A percentile compares a stretch with the other conserved stretches of the same genome.
Conservation (phyloP, 2,113 vertebrate genomes). For the Hyla sarda region DNA sequence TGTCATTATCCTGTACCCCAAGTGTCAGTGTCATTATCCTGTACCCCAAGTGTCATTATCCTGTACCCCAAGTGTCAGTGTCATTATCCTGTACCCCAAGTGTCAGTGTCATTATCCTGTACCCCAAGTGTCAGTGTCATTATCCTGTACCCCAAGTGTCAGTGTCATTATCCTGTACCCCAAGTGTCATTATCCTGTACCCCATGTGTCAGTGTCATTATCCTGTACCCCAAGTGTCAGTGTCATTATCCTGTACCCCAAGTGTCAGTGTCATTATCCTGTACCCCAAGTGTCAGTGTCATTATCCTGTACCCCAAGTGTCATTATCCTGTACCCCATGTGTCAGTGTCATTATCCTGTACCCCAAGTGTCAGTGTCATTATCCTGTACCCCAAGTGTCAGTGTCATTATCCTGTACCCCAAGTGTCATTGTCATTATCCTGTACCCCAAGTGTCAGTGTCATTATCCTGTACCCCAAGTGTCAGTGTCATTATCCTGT, state of each 20-base stretch:
- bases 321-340: neutral
- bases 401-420: neutral
- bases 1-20: neutral
- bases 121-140: neutral
- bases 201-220: neutral
- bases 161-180: neutral
- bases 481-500: neutral
- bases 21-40: neutral
- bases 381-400: neutral
- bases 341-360: neutral
- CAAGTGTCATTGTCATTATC: neutral
- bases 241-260: neutral
- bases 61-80: neutral
- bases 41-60: neutral
- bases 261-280: neutral
- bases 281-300: neutral
- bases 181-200: neutral
- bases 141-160: too few relatives aligned
- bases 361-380: constrained; percentile 1
- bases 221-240: too few relatives aligned
- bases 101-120: neutral
- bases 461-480: neutral
- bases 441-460: neutral
- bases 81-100: neutral
- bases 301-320: neutral